phyloP scores from a whole-genome alignment of 2,888 invertebrate genomes.

The Loripinus fragilis region DNA sequence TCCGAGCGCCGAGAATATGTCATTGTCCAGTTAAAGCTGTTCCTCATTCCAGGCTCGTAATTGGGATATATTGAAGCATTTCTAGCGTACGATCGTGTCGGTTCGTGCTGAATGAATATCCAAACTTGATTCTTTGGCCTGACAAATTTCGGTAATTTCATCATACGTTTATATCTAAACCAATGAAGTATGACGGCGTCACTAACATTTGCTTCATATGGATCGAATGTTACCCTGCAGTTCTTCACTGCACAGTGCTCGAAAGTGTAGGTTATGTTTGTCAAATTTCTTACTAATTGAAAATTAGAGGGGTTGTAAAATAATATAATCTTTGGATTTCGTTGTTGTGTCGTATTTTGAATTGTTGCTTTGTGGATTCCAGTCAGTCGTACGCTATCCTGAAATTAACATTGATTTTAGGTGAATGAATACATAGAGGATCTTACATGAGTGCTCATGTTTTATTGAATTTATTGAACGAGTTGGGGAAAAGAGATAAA shows the following conservation, averaged over 20 bases:
- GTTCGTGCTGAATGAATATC: constrained; percentile 9
- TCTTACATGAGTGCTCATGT: too few relatives aligned
- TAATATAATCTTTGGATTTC: neutral
- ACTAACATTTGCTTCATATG: neutral
- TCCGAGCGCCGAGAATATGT: neutral
- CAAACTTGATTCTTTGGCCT: constrained; percentile 4
- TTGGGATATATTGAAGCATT: neutral
- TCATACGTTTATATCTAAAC: neutral
- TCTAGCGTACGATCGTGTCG: neutral
- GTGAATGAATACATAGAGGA: too few relatives aligned
- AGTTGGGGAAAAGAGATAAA: too few relatives aligned
- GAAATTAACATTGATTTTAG: too few relatives aligned
- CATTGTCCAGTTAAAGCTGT: constrained; percentile 10
- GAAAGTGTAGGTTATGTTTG: neutral
- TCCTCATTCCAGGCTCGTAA: neutral
- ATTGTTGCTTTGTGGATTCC: neutral
- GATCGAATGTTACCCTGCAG: neutral
- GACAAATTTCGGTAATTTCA: neutral
- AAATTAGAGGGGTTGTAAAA: constrained; percentile 11
- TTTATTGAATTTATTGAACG: too few relatives aligned
- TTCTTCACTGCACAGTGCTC: neutral
- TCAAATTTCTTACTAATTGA: neutral
- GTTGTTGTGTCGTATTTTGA: neutral
- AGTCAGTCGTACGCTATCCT: neutral
- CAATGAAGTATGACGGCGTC: constrained; percentile 14